A percentile compares a stretch with the other conserved stretches of the same genome.
Evolutionary conservation across 2,113 vertebrate genomes (phyloP).

Genomic region (Emydocephalus ijimae): DNA sequence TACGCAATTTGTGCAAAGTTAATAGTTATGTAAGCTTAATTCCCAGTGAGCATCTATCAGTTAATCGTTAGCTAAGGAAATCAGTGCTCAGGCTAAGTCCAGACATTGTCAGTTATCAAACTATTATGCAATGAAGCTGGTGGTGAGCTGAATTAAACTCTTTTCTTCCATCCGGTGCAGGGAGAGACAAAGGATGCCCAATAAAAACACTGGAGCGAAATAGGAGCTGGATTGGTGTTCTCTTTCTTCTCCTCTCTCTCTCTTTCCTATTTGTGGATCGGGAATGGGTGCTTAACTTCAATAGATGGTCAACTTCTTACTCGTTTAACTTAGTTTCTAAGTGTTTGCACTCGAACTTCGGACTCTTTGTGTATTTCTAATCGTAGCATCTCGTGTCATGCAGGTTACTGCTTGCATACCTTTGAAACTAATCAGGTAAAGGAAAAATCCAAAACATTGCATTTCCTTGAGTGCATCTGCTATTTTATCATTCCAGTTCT

Average conservation of each 20-base stretch:
- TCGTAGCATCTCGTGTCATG: not conserved
- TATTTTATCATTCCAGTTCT: not conserved
- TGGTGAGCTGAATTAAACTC: not conserved
- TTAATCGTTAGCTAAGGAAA: not conserved
- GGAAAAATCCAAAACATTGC: not conserved
- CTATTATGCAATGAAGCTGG: not conserved
- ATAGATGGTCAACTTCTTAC: not conserved
- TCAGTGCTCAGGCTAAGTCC: not conserved
- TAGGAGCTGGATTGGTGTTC: not conserved
- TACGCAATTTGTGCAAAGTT: not conserved
- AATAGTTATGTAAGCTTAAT: not conserved
- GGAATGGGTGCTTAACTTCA: not conserved
- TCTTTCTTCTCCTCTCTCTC: not conserved
- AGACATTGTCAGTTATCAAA: not conserved
- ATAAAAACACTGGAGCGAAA: not conserved
- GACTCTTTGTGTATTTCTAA: not conserved
- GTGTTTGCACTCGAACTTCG: not conserved
- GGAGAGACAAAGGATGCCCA: not conserved
- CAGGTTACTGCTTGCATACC: not conserved
- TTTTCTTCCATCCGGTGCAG: not conserved
- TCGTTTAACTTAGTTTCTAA: not conserved
- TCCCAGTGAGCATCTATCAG: not conserved
- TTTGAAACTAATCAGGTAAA: not conserved
- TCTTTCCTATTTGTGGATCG: not conserved
- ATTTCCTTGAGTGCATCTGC: not conserved